These are phyloP conservation scores for Protophormia terraenovae DNA, from an alignment of 2,888 invertebrate genomes.

Conservation along the genomic window DNA sequence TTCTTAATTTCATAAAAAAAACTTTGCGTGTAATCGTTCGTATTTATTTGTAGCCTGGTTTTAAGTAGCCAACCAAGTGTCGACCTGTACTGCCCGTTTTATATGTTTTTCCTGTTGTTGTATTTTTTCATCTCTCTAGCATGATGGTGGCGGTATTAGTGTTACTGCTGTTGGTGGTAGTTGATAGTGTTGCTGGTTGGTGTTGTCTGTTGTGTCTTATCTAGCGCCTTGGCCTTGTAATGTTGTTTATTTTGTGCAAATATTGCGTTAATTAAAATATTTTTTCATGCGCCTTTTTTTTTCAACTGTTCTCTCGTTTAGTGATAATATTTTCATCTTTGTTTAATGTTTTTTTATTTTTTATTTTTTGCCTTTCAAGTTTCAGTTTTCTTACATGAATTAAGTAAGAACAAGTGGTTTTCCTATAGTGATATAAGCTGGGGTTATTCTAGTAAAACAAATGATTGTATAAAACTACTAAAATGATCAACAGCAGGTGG, in stretches of 20 bases:
- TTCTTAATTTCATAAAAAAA: background rate
- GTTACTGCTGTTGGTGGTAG: background rate
- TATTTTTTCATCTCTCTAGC: background rate
- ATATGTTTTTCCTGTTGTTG: background rate
- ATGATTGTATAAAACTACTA: background rate
- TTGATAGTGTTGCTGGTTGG: conserved; percentile 46
- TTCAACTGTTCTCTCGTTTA: conserved; percentile 41
- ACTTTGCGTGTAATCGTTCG: conserved; percentile 33
- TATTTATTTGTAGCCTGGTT: conserved; percentile 26
- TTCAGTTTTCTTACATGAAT: conserved; percentile 44
- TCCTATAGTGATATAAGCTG: background rate
- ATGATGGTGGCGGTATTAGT: conserved; percentile 26
- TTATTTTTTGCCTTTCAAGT: background rate
- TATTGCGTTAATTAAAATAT: conserved; percentile 81
- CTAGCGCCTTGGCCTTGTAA: conserved; percentile 80
- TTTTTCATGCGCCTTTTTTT: conserved; percentile 76
- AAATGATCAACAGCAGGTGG: conserved; percentile 36
- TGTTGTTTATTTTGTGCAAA: conserved; percentile 80
- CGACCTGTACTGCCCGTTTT: conserved; percentile 52
- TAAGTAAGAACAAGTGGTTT: conserved; percentile 62
- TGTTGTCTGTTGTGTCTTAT: conserved; percentile 73
- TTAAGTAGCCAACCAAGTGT: conserved; percentile 59
- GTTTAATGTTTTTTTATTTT: background rate
- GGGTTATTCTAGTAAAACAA: conserved; percentile 38
- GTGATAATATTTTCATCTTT: conserved; percentile 63